Evolutionary conservation across 2,113 vertebrate species (phyloP).

Genomic region (Onychostruthus taczanowskii): DNA sequence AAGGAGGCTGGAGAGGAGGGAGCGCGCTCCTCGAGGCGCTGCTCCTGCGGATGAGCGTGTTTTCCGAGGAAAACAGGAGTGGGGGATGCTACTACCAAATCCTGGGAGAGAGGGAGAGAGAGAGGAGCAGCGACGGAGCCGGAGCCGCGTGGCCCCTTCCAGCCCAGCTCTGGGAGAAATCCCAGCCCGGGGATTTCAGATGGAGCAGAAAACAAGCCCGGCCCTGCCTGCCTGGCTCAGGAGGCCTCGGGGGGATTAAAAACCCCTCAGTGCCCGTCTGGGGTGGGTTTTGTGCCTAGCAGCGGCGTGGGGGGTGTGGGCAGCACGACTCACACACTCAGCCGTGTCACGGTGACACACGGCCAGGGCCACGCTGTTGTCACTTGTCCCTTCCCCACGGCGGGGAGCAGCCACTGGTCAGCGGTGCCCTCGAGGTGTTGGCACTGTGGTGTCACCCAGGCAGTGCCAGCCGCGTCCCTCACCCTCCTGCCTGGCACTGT

Average conservation of each 20-base stretch:
- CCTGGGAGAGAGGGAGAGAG: background rate
- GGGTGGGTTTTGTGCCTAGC: background rate
- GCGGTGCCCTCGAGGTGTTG: background rate
- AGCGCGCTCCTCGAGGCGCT: background rate
- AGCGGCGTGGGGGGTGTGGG: accelerated
- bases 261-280: background rate
- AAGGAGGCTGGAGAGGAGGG: background rate
- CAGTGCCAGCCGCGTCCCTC: background rate
- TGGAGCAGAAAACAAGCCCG: background rate
- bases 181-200: background rate
- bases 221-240: background rate
- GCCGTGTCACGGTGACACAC: background rate
- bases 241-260: background rate
- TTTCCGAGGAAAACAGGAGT: conserved; percentile 41
- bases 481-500: background rate
- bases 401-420: background rate
- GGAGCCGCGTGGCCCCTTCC: background rate
- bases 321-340: accelerated
- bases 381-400: background rate
- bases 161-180: background rate
- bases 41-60: conserved; percentile 11
- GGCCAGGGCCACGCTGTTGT: accelerated
- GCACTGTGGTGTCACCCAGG: accelerated
- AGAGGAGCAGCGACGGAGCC: background rate
- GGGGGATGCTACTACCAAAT: conserved; percentile 4